These are phyloP conservation scores for Diaperis boleti DNA, from an alignment of 2,888 invertebrate genomes.

Conservation along the genomic window DNA sequence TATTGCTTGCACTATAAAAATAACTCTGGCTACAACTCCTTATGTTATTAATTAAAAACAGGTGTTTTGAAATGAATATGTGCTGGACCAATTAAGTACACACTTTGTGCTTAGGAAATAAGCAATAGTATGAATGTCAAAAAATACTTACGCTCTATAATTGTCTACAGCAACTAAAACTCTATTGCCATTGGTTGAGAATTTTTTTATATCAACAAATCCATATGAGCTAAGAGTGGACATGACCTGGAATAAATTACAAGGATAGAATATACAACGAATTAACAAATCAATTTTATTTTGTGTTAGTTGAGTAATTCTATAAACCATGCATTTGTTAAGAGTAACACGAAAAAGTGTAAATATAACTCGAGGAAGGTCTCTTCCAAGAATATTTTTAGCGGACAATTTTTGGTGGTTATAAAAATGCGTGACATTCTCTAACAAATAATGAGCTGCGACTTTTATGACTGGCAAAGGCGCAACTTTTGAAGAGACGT, in stretches of 20 bases:
- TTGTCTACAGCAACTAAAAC: conserved; percentile 75
- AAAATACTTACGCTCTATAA: conserved; percentile 69
- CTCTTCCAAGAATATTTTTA: conserved; percentile 40
- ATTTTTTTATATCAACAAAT: conserved; percentile 73
- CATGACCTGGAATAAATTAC: conserved; percentile 70
- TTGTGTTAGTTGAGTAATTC: neutral
- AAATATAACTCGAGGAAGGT: conserved; percentile 34
- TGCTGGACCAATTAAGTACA: conserved; percentile 27
- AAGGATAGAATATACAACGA: no score
- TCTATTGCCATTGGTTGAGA: conserved; percentile 64
- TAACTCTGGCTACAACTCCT: conserved; percentile 30
- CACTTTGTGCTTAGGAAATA: neutral
- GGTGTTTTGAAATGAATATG: conserved; percentile 45
- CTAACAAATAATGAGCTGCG: conserved; percentile 24
- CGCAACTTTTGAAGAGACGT: conserved; percentile 17
- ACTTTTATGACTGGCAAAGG: conserved; percentile 40
- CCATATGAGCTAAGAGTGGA: conserved; percentile 72
- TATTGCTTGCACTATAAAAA: conserved; percentile 18
- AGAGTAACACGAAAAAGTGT: conserved; percentile 20
- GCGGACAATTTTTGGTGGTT: conserved; percentile 27
- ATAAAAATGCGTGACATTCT: conserved; percentile 32
- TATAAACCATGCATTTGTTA: conserved; percentile 18
- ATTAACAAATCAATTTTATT: no score
- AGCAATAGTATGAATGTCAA: conserved; percentile 16
- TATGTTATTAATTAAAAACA: conserved; percentile 56